Percentiles rank a stretch among this genome's conserved stretches.
Evolutionary conservation across 2,797 vertebrate species (phyloP).

Genomic region (Salarias fasciatus): DNA sequence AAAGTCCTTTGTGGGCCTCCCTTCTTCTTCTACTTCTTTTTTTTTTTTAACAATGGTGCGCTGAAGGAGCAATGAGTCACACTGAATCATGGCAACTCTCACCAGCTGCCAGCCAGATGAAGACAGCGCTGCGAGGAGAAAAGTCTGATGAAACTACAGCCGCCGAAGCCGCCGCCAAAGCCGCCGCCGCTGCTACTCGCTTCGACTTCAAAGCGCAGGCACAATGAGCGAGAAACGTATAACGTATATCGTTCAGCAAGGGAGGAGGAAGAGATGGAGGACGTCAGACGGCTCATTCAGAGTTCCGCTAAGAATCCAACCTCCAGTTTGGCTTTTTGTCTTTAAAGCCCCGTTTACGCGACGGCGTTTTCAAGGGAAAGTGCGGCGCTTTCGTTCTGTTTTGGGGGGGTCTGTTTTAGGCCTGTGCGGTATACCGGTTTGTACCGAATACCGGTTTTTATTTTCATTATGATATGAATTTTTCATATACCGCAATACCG

Average conservation of each 20-base stretch:
- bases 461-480: no score
- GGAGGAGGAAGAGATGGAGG: not conserved
- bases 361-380: no score
- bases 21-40: no score
- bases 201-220: conserved; percentile 51
- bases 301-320: conserved; percentile 33
- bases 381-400: no score
- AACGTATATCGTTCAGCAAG: conserved; percentile 12
- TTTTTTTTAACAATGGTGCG: conserved; percentile 29
- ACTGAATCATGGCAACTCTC: conserved; percentile 52
- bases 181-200: no score
- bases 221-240: not conserved
- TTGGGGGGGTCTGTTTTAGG: no score
- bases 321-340: conserved; percentile 14
- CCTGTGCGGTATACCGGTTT: no score
- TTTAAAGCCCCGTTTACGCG: no score
- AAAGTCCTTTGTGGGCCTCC: conserved; percentile 28
- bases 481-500: no score
- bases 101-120: conserved; percentile 64
- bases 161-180: conserved; percentile 23
- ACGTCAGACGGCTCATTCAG: conserved; percentile 4
- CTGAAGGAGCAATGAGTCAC: conserved; percentile 46
- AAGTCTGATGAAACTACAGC: conserved; percentile 46
- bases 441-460: no score
- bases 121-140: conserved; percentile 40